A percentile compares a stretch with the other conserved stretches of the same genome.
These are phyloP conservation scores for Alca torda DNA, from an alignment of 2,797 vertebrate species.

Conservation along the genomic window DNA sequence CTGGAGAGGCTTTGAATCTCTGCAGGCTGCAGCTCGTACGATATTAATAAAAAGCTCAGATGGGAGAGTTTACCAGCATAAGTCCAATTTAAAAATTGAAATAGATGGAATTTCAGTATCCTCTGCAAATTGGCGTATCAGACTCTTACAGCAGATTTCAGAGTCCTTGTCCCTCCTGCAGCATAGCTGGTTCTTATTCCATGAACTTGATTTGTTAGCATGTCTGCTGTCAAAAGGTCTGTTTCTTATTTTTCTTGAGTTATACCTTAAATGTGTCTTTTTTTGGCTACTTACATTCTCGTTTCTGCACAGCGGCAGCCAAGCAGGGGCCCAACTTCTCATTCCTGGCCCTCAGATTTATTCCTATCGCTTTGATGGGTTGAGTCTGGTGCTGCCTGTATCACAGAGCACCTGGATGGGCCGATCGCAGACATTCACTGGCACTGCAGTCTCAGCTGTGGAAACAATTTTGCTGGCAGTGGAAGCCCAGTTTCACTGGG, in stretches of 20 bases:
- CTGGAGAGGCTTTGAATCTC: not conserved
- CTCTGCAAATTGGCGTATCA: not conserved
- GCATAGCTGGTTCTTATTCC: not conserved
- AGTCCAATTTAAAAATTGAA: not conserved
- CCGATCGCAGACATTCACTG: not conserved
- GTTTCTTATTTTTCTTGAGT: constrained; percentile 64
- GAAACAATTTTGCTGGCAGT: constrained; percentile 63
- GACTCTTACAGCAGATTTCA: not conserved
- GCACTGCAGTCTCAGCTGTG: constrained; percentile 44
- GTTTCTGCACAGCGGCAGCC: not conserved
- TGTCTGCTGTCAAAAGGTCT: constrained; percentile 51
- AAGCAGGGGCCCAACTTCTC: constrained; percentile 45
- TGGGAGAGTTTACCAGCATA: not conserved
- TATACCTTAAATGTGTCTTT: constrained; percentile 42
- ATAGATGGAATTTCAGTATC: not conserved
- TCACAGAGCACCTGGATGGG: constrained; percentile 56
- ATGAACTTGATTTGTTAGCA: constrained; percentile 31
- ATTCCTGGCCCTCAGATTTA: constrained; percentile 52
- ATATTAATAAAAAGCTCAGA: not conserved
- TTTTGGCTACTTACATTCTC: constrained; percentile 19
- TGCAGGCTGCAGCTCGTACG: not conserved
- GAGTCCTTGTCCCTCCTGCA: not conserved
- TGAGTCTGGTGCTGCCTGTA: constrained; percentile 51
- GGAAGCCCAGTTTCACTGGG: not conserved
- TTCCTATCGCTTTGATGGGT: constrained; percentile 8